Base-by-base conservation (phyloP, 2,797 vertebrate species). In the Parotocinclus haroldoi region DNA sequence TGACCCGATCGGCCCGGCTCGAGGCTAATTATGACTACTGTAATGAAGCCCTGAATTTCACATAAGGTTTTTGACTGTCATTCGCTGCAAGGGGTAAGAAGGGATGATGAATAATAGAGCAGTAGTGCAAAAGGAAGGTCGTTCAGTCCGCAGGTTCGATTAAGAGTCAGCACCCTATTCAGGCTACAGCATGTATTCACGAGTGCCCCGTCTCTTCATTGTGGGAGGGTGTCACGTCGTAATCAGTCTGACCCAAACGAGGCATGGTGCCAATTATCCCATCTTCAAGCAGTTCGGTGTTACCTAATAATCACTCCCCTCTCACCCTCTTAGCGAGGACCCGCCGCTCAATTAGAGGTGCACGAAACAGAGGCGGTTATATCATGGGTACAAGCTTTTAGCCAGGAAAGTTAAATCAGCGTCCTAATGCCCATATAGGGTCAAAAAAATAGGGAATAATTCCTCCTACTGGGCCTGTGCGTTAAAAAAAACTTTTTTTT, bases 241-340 rank as follows among this genome's bases (percentile, higher is more conserved):
- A 68, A 75, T 75, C 64, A 68, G 64, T 66, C 63, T 65, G 60
- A 75, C 58, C 65, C 60, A 75, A 68, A 75, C 62, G 68, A 75
- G 65, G 63, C 69, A 60, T 57, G 46, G 64, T 63, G 60, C 50
- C 69, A 68, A 75, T 75, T 68, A 75, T 71, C 56, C 71, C 59
- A 39, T 58, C 60, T 60, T 64, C 14, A 58, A 71, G 55, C 60
- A 64, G 64, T 45, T 62, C 55, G 59, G 73, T 78, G 70, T 73
- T 71, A 68, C 56, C 67, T 48, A 44, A 65, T 71, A 75, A 75
- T 75, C 70, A 58, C 39, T 50, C 38, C 58, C 50, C 57, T 53
- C 46, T 44, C 65, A 56, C 56, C 27, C 60, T 60, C 52, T 58
- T 57, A 68, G 27, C 17, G 49, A 59, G 65, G 58, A 70, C 45